phyloP scores from a whole-genome alignment of 2,797 vertebrate genomes.

The Rhinogobio ventralis region DNA sequence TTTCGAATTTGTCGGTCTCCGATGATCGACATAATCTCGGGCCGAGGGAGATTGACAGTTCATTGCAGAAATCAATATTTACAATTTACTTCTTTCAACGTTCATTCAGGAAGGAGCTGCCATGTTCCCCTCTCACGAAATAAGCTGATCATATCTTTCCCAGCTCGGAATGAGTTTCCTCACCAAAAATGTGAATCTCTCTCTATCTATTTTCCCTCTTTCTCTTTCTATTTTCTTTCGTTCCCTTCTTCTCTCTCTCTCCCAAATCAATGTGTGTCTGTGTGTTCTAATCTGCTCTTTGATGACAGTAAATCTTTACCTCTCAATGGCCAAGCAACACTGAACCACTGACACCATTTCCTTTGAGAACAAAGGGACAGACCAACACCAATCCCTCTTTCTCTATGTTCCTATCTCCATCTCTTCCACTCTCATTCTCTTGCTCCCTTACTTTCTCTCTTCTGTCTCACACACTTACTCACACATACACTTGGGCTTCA shows the following conservation, averaged over 20 bases:
- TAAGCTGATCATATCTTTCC: slow-evolving; percentile 99
- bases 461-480: not conserved
- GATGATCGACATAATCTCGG: slow-evolving; percentile 99
- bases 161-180: slow-evolving; percentile 95
- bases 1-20: slow-evolving; percentile 95
- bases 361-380: slow-evolving; percentile 91
- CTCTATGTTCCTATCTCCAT: slow-evolving; percentile 67
- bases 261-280: slow-evolving; percentile 84
- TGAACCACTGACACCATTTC: slow-evolving; percentile 92
- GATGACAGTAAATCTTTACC: slow-evolving; percentile 99
- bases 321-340: slow-evolving; percentile 91
- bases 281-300: slow-evolving; percentile 95
- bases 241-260: slow-evolving; percentile 33
- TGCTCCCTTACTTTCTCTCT: slow-evolving; percentile 49
- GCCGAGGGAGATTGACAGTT: slow-evolving; percentile 98
- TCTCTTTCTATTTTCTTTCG: slow-evolving; percentile 31
- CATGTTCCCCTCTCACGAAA: slow-evolving; percentile 99
- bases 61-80: slow-evolving; percentile 99
- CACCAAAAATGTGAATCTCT: slow-evolving; percentile 91
- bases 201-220: slow-evolving; percentile 44
- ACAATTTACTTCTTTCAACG: slow-evolving; percentile 99
- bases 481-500: not conserved
- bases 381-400: slow-evolving; percentile 84
- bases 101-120: slow-evolving; percentile 98
- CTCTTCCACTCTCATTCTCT: slow-evolving; percentile 30